Base-by-base conservation (phyloP, 2,888 invertebrate species). In the Dicyrtoma fusca region DNA sequence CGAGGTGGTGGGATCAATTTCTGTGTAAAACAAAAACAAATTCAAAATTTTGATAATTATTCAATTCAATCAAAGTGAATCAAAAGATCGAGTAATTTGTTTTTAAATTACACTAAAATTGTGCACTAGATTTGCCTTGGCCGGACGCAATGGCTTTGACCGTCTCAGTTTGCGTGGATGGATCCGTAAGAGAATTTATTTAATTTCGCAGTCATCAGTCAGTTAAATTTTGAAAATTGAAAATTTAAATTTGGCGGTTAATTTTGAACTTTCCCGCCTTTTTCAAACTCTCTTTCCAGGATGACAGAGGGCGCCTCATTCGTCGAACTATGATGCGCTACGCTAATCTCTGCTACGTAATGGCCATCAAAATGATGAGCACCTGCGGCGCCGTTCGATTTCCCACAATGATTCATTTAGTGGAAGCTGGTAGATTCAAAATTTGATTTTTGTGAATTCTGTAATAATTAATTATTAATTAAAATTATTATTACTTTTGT, bases 71-170 rank as follows among this genome's bases (percentile, higher is more conserved):
- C 25, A 14, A 44, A 26, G 42, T 26, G 5, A n/a, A n/a, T n/a
- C n/a, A n/a, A n/a, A n/a, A n/a, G n/a, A n/a, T n/a, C n/a, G n/a
- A n/a, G n/a, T n/a, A n/a, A n/a, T n/a, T n/a, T n/a, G n/a, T n/a
- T 21, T 21, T 19, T 14, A 57, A 57, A 21, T 17, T 57, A 21
- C 17, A 19, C 19, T 57, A 21, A 21, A 21, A 23, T 57, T 8
- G 23, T 2, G 23, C 17, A 57, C 21, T 19, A 68, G 68, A 4
- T 25, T 82, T 69, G 19, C 69, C 69, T 2, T 69, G 69, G 69
- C 69, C 69, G 10, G 69, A 69, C 17, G 59, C 57, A 1, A 11
- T 59, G 4, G 42, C 55, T 11, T 14, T 69, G 10, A 55, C 19
- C 1, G 69, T 69, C 2, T 19, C 69, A 25, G 17, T 42, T 11